These are phyloP conservation scores for Halcyon smyrnensis DNA, from an alignment of 2,797 vertebrate genomes.

Conservation along the genomic window DNA sequence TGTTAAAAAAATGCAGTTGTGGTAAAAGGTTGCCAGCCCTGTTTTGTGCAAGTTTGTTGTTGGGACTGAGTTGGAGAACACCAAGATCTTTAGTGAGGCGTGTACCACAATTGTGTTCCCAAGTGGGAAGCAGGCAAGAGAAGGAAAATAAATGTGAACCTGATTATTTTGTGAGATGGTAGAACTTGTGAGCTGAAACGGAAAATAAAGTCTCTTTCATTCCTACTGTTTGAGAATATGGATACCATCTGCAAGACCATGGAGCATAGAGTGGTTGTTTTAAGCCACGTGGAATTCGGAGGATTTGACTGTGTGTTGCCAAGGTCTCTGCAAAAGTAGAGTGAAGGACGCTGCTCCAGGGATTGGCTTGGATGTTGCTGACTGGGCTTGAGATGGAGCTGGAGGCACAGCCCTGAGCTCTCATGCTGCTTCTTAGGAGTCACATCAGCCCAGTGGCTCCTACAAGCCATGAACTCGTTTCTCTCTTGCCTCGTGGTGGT, in stretches of 20 bases:
- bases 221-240: background rate
- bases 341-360: background rate
- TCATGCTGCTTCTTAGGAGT: background rate
- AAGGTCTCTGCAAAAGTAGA: background rate
- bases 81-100: background rate
- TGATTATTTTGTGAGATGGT: background rate
- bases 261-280: background rate
- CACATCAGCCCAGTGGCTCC: background rate
- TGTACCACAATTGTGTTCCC: background rate
- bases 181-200: background rate
- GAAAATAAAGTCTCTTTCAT: background rate
- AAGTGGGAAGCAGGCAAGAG: background rate
- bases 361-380: background rate
- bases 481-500: background rate
- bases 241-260: background rate
- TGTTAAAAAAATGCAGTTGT: background rate
- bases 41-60: background rate
- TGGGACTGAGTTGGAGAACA: background rate
- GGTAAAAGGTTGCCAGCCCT: background rate
- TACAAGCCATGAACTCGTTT: background rate
- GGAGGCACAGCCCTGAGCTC: background rate
- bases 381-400: background rate
- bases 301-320: background rate
- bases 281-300: background rate
- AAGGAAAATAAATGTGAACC: background rate